These are phyloP conservation scores for Gasterosteus nipponicus DNA, from an alignment of 2,113 vertebrate genomes.

Conservation along the genomic window DNA sequence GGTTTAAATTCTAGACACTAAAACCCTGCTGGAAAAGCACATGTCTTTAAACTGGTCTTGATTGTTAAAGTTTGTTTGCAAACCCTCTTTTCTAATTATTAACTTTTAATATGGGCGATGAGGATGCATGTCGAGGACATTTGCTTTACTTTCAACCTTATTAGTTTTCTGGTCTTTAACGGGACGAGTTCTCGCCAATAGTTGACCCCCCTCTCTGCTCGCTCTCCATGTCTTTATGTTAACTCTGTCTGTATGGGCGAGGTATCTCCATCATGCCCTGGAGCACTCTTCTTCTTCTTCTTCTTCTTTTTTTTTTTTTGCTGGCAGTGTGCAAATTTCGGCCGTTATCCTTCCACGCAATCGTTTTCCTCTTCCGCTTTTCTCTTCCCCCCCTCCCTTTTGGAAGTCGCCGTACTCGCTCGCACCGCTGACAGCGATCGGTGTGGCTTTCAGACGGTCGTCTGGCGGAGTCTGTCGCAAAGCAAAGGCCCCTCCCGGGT, in stretches of 20 bases:
- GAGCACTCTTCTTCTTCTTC: slow-evolving; percentile 45
- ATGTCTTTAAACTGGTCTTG: neutral
- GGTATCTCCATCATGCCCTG: slow-evolving; percentile 72
- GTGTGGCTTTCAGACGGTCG: slow-evolving; percentile 79
- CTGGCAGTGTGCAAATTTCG: slow-evolving; percentile 75
- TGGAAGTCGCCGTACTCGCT: slow-evolving; percentile 63
- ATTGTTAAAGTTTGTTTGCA: neutral
- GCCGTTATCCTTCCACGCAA: slow-evolving; percentile 71
- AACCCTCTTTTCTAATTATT: neutral
- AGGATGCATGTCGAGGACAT: slow-evolving; percentile 12
- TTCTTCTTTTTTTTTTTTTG: slow-evolving; percentile 61
- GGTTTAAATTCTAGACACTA: neutral
- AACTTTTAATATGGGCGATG: neutral
- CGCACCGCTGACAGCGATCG: slow-evolving; percentile 77
- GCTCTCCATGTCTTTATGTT: slow-evolving; percentile 54
- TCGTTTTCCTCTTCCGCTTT: slow-evolving; percentile 76
- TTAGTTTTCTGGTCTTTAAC: slow-evolving; percentile 35
- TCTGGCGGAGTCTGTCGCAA: slow-evolving; percentile 72
- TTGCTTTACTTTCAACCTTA: slow-evolving; percentile 22
- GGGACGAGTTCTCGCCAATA: slow-evolving; percentile 36
- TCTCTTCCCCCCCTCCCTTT: slow-evolving; percentile 56
- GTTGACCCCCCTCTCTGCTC: slow-evolving; percentile 19
- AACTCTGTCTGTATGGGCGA: slow-evolving; percentile 64
- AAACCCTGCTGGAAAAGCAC: neutral
- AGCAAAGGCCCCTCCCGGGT: slow-evolving; percentile 75